A percentile compares a stretch with the other conserved stretches of the same genome.
Evolutionary conservation across 2,888 invertebrate genomes (phyloP).

Genomic region (Autographa gamma): DNA sequence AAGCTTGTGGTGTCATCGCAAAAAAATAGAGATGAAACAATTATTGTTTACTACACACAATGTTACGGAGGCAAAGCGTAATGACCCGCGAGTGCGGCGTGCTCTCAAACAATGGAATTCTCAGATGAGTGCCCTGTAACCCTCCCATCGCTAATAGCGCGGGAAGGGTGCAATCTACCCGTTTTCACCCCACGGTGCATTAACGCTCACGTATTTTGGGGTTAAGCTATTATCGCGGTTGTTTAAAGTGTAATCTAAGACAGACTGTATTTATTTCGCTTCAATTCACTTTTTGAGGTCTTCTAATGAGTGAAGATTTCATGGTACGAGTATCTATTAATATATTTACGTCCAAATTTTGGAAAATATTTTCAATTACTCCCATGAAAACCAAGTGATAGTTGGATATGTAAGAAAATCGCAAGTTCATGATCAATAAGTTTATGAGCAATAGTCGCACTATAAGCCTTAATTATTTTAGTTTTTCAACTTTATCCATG

Average conservation of each 20-base stretch:
- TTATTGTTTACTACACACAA: slow-evolving; percentile 23
- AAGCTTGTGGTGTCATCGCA: slow-evolving; percentile 20
- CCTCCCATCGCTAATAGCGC: slow-evolving; percentile 57
- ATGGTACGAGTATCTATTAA: too few species aligned
- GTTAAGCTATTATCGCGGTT: slow-evolving; percentile 58
- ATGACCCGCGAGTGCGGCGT: slow-evolving; percentile 54
- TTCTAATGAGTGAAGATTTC: neutral
- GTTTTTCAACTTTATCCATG: slow-evolving; percentile 11
- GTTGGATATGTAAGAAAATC: too few species aligned
- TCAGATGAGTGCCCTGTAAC: slow-evolving; percentile 57
- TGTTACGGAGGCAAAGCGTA: slow-evolving; percentile 43
- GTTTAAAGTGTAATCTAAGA: slow-evolving; percentile 1
- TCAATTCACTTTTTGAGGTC: neutral
- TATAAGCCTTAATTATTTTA: slow-evolving; percentile 30
- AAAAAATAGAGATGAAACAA: slow-evolving; percentile 40
- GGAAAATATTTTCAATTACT: too few species aligned
- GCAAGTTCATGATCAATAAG: too few species aligned
- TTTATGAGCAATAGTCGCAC: neutral
- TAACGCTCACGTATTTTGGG: slow-evolving; percentile 50
- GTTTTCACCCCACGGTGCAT: slow-evolving; percentile 55
- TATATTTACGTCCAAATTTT: too few species aligned
- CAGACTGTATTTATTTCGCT: slow-evolving; percentile 31
- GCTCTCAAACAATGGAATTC: slow-evolving; percentile 63
- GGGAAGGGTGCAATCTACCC: slow-evolving; percentile 55
- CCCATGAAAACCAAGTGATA: too few species aligned